Conservation (phyloP, 2,113 vertebrate species). For the Megalops atlanticus region DNA sequence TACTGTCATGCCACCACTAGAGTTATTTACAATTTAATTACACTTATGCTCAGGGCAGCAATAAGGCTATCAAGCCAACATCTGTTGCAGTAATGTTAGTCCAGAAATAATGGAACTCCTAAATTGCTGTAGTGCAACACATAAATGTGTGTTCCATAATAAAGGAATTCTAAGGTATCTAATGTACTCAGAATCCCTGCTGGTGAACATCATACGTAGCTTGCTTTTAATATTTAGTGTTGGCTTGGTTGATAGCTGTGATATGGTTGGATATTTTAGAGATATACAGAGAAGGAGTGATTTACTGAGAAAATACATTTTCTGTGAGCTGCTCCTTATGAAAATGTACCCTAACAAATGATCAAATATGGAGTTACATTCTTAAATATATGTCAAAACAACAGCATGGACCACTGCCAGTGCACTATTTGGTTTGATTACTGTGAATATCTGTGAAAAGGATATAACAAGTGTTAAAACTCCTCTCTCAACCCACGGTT, state of each 20-base stretch:
- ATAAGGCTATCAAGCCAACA: conserved; percentile 16
- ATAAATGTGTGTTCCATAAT: neutral
- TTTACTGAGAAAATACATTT: neutral
- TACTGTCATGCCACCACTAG: neutral
- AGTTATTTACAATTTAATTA: conserved; percentile 8
- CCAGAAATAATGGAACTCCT: neutral
- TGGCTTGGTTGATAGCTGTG: neutral
- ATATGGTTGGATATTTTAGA: neutral
- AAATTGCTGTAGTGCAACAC: neutral
- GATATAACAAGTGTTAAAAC: too few species aligned
- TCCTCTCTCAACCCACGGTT: too few species aligned
- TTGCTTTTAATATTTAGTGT: neutral
- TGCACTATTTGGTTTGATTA: too few species aligned
- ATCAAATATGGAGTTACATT: too few species aligned
- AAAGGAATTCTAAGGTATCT: neutral
- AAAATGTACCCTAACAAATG: too few species aligned
- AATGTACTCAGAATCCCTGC: neutral
- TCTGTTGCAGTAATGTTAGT: neutral
- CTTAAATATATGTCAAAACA: too few species aligned
- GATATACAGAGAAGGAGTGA: neutral
- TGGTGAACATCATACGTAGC: too few species aligned
- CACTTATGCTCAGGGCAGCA: conserved; percentile 15
- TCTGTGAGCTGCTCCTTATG: neutral
- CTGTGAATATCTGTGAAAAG: too few species aligned
- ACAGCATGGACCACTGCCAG: too few species aligned